Base-by-base conservation (phyloP, 2,797 vertebrate genomes). In the Aotus griseimembra region DNA sequence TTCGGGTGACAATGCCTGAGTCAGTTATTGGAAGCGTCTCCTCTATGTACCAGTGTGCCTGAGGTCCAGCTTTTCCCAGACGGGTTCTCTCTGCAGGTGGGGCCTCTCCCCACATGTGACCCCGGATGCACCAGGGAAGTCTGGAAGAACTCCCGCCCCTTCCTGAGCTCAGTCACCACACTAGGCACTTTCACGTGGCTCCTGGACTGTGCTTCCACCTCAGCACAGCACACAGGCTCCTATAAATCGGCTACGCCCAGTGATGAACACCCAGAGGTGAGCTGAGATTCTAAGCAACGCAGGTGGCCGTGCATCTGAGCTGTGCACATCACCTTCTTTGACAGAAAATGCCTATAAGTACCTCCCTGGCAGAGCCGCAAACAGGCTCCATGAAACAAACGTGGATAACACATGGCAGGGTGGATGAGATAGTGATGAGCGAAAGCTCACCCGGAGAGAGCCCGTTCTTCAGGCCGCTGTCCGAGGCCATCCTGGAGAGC, bases 181-280 rank as follows among this genome's bases (percentile, higher is more conserved):
- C 36, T 36, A 4, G 76, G 19, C 15, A 1, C 48, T 24, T 36
- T 17, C 12, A 17, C 10, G 5, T 64, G 41, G 2, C 33, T 70
- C 67, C 67, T 36, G 67, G 14, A 36, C 11, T 33, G 1, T 33
- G 30, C 7, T 64, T 33, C 14, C 61, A 64, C 61, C 30, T 30
- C 55, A 57, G 4, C n/a, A n/a, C 2, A 8, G 17, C 12, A 5
- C 20, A 11, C 0, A 1, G 30, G 50, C 11, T 30, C 58, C 24
- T 15, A 1, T 2, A 1, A 17, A 14, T 33, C 46, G 3, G 44
- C 67, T 10, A 1, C 11, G 2, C 0, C 0, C 0, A 8, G 52
- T 52, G 52, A 52, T 2, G 52, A 20, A 52, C 19, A 52, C 52
- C 19, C 52, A 52, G 19, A 19, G 0, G 0, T 2, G 46, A 22